phyloP scores from a whole-genome alignment of 2,888 invertebrate genomes.

The Polia nebulosa region DNA sequence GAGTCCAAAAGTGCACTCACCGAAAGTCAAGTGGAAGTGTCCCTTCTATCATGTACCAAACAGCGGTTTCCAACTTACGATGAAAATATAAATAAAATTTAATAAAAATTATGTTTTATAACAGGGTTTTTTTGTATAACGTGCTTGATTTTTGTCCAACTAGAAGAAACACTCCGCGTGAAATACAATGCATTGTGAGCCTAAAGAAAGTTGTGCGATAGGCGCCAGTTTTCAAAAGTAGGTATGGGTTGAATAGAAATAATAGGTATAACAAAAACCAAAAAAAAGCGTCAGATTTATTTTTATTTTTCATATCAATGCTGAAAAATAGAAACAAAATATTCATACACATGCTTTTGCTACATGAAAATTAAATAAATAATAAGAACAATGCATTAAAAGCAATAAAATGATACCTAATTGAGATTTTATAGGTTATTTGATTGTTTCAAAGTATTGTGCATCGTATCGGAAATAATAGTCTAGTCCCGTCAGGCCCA shows the following conservation, averaged over 20 bases:
- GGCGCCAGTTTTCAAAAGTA: not conserved
- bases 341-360: not conserved
- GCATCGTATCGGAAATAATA: conserved; percentile 15
- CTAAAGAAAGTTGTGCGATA: not conserved
- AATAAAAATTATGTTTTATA: not conserved
- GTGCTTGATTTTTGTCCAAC: too few relatives aligned
- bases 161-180: too few relatives aligned
- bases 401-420: conserved; percentile 19
- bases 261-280: not conserved
- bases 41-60: too few relatives aligned
- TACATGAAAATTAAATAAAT: conserved; percentile 22
- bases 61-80: not conserved
- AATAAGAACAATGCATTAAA: not conserved
- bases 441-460: not conserved
- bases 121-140: too few relatives aligned
- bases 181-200: not conserved
- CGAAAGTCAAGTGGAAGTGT: too few relatives aligned
- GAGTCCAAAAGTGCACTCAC: not conserved
- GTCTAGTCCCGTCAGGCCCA: too few relatives aligned
- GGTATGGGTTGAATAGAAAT: not conserved
- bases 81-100: not conserved
- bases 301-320: conserved; percentile 18
- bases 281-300: not conserved
- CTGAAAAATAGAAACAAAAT: conserved; percentile 23
- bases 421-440: not conserved